Conservation (phyloP, 2,113 vertebrate species). For the Pampusana beccarii region DNA sequence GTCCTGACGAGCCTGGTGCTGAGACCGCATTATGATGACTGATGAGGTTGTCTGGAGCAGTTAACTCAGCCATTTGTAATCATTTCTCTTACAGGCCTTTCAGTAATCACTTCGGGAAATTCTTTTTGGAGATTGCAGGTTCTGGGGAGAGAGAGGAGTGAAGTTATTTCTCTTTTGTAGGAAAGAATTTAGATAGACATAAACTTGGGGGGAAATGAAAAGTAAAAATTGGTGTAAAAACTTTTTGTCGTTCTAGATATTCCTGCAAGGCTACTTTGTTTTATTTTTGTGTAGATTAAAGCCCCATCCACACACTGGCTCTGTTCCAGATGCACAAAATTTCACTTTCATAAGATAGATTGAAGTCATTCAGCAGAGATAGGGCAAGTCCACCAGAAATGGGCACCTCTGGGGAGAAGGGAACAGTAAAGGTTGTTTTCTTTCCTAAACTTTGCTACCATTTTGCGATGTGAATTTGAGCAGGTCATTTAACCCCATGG, state of each 20-base stretch:
- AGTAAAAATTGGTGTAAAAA: not conserved
- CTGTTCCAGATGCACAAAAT: not conserved
- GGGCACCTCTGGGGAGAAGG: not conserved
- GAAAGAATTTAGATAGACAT: constrained; percentile 5
- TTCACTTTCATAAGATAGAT: not conserved
- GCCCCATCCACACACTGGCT: not conserved
- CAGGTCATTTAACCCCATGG: not conserved
- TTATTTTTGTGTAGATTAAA: not conserved
- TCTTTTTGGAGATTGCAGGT: constrained; percentile 31
- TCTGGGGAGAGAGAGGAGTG: not conserved
- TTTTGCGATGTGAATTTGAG: not conserved
- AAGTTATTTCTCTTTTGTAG: constrained; percentile 13
- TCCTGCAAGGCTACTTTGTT: not conserved
- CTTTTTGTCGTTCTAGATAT: not conserved
- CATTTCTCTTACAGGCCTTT: constrained; percentile 64
- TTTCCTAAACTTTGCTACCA: not conserved
- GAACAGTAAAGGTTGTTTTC: not conserved
- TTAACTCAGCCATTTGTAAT: constrained; percentile 74
- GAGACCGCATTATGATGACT: constrained; percentile 61
- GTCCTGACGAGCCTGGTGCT: constrained; percentile 60
- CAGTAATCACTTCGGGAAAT: constrained; percentile 59
- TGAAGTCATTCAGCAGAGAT: not conserved
- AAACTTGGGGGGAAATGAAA: not conserved
- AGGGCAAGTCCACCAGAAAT: not conserved
- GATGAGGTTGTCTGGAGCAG: constrained; percentile 54